Conservation (phyloP, 2,113 vertebrate genomes). For the Leucopternis melanops region DNA sequence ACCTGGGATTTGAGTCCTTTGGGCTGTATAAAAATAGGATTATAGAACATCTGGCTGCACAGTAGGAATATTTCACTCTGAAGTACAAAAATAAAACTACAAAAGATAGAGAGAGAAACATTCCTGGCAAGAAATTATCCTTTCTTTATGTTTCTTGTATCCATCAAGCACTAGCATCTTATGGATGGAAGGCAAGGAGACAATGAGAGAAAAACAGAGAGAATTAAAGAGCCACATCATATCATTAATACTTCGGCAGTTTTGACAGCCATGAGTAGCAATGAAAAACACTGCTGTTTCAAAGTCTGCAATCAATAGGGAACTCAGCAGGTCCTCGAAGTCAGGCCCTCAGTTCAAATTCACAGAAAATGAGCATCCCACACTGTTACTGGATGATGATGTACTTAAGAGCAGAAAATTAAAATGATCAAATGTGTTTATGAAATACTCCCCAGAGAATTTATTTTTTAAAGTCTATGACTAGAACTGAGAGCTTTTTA, state of each 20-base stretch:
- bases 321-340: neutral
- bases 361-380: neutral
- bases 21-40: slow-evolving; percentile 68
- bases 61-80: slow-evolving; percentile 68
- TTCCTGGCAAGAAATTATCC: slow-evolving; percentile 66
- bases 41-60: slow-evolving; percentile 71
- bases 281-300: neutral
- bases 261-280: slow-evolving; percentile 29
- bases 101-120: slow-evolving; percentile 66
- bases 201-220: slow-evolving; percentile 39
- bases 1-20: slow-evolving; percentile 44
- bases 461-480: neutral
- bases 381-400: neutral
- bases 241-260: slow-evolving; percentile 57
- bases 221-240: slow-evolving; percentile 62
- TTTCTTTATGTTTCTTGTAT: slow-evolving; percentile 66
- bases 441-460: neutral
- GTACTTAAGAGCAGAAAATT: neutral
- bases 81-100: slow-evolving; percentile 70
- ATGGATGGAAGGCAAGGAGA: slow-evolving; percentile 52
- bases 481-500: neutral
- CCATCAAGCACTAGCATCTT: slow-evolving; percentile 55
- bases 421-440: neutral
- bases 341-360: neutral
- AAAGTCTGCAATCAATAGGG: neutral